Conservation (phyloP, 2,113 vertebrate genomes). For the Scomber scombrus region DNA sequence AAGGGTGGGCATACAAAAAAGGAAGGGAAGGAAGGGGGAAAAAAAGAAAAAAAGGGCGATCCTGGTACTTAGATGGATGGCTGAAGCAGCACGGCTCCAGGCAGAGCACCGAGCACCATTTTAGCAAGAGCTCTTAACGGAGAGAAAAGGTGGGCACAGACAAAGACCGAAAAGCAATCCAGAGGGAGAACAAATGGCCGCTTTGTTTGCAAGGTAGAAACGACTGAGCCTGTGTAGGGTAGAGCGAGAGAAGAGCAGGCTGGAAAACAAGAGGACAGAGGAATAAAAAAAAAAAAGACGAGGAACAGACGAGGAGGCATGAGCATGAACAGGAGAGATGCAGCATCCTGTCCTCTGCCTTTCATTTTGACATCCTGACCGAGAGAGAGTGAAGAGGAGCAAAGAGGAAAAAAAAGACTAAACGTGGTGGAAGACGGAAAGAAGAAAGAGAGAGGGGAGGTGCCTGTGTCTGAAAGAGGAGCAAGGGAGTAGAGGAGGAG, state of each 20-base stretch:
- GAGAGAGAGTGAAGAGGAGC: slow-evolving; percentile 28
- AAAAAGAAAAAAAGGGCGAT: slow-evolving; percentile 62
- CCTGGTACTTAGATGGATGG: slow-evolving; percentile 73
- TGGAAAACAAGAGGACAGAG: slow-evolving; percentile 28
- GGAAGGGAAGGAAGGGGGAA: slow-evolving; percentile 20
- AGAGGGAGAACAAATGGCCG: not conserved
- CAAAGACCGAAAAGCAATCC: not conserved
- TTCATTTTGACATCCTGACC: slow-evolving; percentile 66
- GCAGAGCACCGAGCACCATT: slow-evolving; percentile 67
- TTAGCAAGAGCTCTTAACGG: slow-evolving; percentile 44
- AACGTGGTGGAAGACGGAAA: slow-evolving; percentile 25
- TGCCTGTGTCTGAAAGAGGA: slow-evolving; percentile 41
- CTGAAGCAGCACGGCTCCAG: slow-evolving; percentile 68
- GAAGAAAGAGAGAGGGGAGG: slow-evolving; percentile 47
- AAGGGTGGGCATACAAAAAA: slow-evolving; percentile 56
- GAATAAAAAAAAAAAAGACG: slow-evolving; percentile 6
- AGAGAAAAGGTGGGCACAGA: slow-evolving; percentile 28
- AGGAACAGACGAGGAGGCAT: slow-evolving; percentile 27
- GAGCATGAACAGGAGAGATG: slow-evolving; percentile 47
- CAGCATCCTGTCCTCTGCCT: slow-evolving; percentile 42
- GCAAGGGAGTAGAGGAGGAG: slow-evolving; percentile 33
- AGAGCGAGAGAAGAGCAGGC: slow-evolving; percentile 14
- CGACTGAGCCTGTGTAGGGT: slow-evolving; percentile 24
- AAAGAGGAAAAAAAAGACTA: slow-evolving; percentile 1
- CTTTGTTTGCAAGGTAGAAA: slow-evolving; percentile 10